Evolutionary conservation across 1,140 invertebrate genomes (phyloP), one percentile per base, ranked within the genome.

Genomic region (Galleria mellonella): DNA sequence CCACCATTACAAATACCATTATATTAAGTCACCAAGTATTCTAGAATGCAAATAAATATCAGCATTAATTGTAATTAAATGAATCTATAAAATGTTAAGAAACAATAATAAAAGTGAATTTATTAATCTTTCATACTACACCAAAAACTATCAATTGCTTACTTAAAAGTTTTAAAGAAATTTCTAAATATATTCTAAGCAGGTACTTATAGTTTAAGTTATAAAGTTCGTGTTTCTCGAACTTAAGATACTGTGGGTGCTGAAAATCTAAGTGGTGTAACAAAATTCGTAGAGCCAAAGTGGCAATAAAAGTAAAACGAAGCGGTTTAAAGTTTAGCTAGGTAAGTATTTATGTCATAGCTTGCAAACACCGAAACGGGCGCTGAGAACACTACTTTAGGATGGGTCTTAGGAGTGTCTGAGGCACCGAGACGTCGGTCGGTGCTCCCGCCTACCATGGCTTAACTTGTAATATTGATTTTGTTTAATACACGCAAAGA

Each of bases 321-420:
- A 67, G 58, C 55, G 55, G 64, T 72, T 81, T 70, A 74, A 76
- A 68, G 37, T 70, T 75, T 63, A 60, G 61, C 59, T 60, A 70
- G 66, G 62, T 76, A 67, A 71, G 71, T 74, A 77, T 79, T 69
- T 81, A 72, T 72, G 72, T 72, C 65, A 72, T 63, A 52, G 58
- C 52, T 66, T 69, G 69, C 60, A 72, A 77, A 76, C 62, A 68
- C 65, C 56, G 58, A 64, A n/a, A n/a, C n/a, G n/a, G n/a, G 55
- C 71, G 61, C 60, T 45, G 38, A 66, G 61, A 67, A 66, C 50
- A 56, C 41, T 63, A 56, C 54, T 47, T 62, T 54, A 66, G 66
- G 66, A 65, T 54, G 56, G 57, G 55, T 53, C 50, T 62, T 46
- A 65, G 54, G 57, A 60, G 66, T 62, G 65, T 61, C 55, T 63